Percentiles rank a stretch among this genome's conserved stretches.
These are phyloP conservation scores for Poliocrania exsul DNA, from an alignment of 2,797 vertebrate species.

Conservation along the genomic window DNA sequence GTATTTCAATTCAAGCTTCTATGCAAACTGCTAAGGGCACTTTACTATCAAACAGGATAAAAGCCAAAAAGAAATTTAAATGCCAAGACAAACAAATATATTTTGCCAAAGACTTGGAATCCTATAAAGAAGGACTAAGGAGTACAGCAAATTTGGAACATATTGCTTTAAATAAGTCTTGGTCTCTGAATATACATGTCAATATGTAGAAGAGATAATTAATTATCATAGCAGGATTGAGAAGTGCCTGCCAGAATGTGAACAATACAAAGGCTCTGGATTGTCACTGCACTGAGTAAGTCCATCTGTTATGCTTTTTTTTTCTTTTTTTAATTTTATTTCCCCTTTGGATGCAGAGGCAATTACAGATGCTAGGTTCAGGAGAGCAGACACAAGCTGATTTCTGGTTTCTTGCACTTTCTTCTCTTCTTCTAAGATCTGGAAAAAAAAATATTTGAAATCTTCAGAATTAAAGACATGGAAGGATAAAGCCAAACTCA, in stretches of 20 bases:
- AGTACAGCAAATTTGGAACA: conserved; percentile 15
- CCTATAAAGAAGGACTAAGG: conserved; percentile 10
- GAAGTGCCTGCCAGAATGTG: not conserved
- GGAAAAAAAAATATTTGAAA: not conserved
- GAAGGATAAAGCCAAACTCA: not conserved
- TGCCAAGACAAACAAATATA: conserved; percentile 48
- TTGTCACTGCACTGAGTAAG: not conserved
- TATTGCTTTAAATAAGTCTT: conserved; percentile 27
- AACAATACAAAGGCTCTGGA: not conserved
- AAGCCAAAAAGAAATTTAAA: conserved; percentile 3
- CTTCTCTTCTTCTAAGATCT: not conserved
- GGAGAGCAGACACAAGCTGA: not conserved
- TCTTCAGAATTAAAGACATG: not conserved
- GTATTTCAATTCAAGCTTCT: not conserved
- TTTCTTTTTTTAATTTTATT: not conserved
- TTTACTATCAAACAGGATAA: conserved; percentile 42
- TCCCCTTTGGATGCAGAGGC: not conserved
- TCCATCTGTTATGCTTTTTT: not conserved
- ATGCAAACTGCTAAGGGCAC: not conserved
- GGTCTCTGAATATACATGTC: conserved; percentile 6
- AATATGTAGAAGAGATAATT: conserved; percentile 21
- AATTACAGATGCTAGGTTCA: not conserved
- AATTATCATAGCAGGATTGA: not conserved
- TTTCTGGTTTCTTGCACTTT: not conserved
- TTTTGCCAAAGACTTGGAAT: conserved; percentile 35